Evolutionary conservation across 2,797 vertebrate species (phyloP), one percentile per base, ranked within the genome.

Genomic region (Pseudopleuronectes americanus): DNA sequence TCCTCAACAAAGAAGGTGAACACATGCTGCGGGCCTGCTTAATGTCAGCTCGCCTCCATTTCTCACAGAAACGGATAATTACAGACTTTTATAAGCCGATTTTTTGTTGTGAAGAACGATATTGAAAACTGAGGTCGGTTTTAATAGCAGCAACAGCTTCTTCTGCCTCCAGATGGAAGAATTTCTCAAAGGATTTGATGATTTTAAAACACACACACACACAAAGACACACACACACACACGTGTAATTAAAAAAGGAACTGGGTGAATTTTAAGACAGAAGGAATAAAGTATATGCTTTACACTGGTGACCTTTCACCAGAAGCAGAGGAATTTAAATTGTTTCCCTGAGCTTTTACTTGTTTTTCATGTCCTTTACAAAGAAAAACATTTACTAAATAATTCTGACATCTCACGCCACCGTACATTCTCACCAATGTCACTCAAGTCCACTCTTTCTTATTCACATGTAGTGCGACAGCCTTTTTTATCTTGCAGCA

Each of bases 361-460:
- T 67, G 38, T 74, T 79, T 31, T 76, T 45, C 14, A 13, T 81
- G 69, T 76, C 58, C 54, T 81, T 79, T 80, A 69, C 61, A 79
- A 76, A 58, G 49, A 45, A 21, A 84, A 83, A 78, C 68, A 74
- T 74, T 81, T 83, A 8, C 73, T 72, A 80, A 87, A 26, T 26
- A 26, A 73, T 73, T 41, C 66, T 77, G 85, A 85, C 87, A 83
- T 53, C 17, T 65, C 59, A 22, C 60, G 82, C 67, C 83, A 82
- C 67, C 51, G 71, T 70, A 8, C 24, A 81, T 84, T 78, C 65
- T 76, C 67, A 5, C 81, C 63, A 22, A 52, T 43, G 54, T 80
- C 77, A 81, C 62, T 41, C 68, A 68, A 4, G 36, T n/a, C 19
- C 36, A 59, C 28, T 75, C 68, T 57, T 70, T 38, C 74, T 74